Base-by-base conservation (phyloP, 2,797 vertebrate species). In the Hapalemur alaotrensis region DNA sequence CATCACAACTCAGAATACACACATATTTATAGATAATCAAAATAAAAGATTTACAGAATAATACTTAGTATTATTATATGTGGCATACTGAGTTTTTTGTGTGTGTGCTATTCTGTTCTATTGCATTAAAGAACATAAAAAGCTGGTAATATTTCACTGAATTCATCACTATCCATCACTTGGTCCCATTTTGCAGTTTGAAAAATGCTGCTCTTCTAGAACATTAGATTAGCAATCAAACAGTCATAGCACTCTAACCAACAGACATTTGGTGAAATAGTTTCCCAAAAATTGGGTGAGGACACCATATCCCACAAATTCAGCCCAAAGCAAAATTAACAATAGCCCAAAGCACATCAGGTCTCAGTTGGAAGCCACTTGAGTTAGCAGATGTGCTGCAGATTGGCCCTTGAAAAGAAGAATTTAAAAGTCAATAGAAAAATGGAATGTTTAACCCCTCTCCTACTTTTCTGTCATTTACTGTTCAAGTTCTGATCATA, bases 151-250 rank as follows among this genome's bases (percentile, higher is more conserved):
- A 38, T 43, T 61, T 50, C 82, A 73, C 41, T 22, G 23, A 89
- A 69, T 79, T 78, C 6, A 48, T 92, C 50, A 41, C 57, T 81
- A 32, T 72, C 12, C 17, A 63, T 17, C 4, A 15, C 69, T 50
- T 46, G 23, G 54, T 86, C 57, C 30, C n/a, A 50, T 92, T 91
- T 32, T 79, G 17, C 67, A 91, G 28, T 87, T 86, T 83, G 59
- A 87, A 84, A 97, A 89, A 43, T 41, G 23, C 28, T 78, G 46
- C 61, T 86, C 43, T 92, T 91, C 12, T 81, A 81, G 61, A 79
- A 81, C n/a, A 85, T 59, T 50, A 69, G 25, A 30, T 79, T 95
- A 65, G 48, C 63, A 93, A 89, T 52, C n/a, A 92, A 93, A 82
- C 61, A 84, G 63, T 52, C 14, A 0, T 46, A 88, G 32, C 32